Evolutionary conservation across 2,888 invertebrate genomes (phyloP), one percentile per base, ranked within the genome.

Genomic region (Subacronicta megacephala): DNA sequence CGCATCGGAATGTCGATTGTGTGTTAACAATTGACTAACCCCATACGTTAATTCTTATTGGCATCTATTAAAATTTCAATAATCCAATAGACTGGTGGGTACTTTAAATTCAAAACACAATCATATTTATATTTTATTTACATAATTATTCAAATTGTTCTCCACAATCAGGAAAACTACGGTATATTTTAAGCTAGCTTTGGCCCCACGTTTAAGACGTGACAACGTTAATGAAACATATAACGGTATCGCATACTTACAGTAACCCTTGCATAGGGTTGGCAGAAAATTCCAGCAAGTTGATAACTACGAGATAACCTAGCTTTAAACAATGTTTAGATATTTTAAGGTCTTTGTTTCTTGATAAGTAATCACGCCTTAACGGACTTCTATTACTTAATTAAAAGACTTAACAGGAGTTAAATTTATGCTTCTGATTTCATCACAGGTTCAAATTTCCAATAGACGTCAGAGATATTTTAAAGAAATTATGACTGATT

Each of bases 181-280:
- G 53, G 53, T 71, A 53, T 45, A 64, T 63, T 52, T 73, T 31
- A 59, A 59, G 57, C 12, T 60, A 42, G 54, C 40, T 17, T 36
- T 53, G 50, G 41, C 53, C 41, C 36, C 54, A 54, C 47, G 49
- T 73, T 74, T 74, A 77, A 83, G 78, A 88, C 86, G 84, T 86
- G 88, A 84, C 83, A 85, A 80, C 76, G 80, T 88, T 88, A 87
- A 88, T 89, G 88, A 88, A 86, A 84, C 80, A 80, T 77, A 78
- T 82, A 87, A 86, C 85, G 83, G 87, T 65, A 78, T 78, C 68
- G 75, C 69, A 62, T 73, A 62, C 40, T 56, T 62, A 50, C 44
- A 38, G 42, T 72, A 52, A 54, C 70, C 74, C 59, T 53, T 42
- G 18, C 12, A 12, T 64, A 65, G 60, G 77, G 77, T 20, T 68